These are phyloP conservation scores for Crax fasciolata DNA, from an alignment of 2,797 vertebrate species.

Conservation along the genomic window DNA sequence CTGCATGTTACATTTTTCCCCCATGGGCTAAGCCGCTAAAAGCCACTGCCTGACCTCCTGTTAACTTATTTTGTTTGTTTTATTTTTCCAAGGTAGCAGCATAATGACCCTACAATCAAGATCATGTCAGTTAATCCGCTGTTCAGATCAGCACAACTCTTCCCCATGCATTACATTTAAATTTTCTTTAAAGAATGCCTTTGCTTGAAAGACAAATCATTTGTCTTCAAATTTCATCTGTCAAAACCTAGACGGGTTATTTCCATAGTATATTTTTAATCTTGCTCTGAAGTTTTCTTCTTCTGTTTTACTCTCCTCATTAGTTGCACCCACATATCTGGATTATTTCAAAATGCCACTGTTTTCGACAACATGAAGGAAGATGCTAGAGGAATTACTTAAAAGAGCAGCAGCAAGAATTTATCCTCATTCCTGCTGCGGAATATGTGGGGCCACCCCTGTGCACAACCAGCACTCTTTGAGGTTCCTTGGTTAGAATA, in stretches of 20 bases:
- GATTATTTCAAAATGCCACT: constrained; percentile 52
- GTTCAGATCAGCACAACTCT: constrained; percentile 46
- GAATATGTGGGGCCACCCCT: neutral
- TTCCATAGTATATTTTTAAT: constrained; percentile 73
- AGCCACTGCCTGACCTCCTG: constrained; percentile 11
- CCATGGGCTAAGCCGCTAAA: constrained; percentile 2
- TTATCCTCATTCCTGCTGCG: neutral
- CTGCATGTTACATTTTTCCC: neutral
- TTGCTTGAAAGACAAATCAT: constrained; percentile 66
- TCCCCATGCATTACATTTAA: constrained; percentile 63
- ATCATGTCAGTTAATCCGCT: constrained; percentile 44
- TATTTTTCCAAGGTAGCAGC: constrained; percentile 27
- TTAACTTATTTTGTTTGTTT: constrained; percentile 24
- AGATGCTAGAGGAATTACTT: neutral
- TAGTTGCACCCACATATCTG: constrained; percentile 23
- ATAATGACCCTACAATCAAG: constrained; percentile 30
- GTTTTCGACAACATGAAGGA: constrained; percentile 14
- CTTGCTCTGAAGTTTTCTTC: constrained; percentile 59
- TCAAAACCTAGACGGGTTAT: constrained; percentile 59
- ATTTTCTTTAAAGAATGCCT: constrained; percentile 57
- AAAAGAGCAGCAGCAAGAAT: neutral
- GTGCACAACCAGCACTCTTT: neutral
- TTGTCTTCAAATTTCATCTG: constrained; percentile 74
- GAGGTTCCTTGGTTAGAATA: neutral
- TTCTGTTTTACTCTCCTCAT: constrained; percentile 44